A percentile compares a stretch with the other conserved stretches of the same genome.
Evolutionary conservation across 2,888 invertebrate genomes (phyloP).

Genomic region (Drosophila quinaria): DNA sequence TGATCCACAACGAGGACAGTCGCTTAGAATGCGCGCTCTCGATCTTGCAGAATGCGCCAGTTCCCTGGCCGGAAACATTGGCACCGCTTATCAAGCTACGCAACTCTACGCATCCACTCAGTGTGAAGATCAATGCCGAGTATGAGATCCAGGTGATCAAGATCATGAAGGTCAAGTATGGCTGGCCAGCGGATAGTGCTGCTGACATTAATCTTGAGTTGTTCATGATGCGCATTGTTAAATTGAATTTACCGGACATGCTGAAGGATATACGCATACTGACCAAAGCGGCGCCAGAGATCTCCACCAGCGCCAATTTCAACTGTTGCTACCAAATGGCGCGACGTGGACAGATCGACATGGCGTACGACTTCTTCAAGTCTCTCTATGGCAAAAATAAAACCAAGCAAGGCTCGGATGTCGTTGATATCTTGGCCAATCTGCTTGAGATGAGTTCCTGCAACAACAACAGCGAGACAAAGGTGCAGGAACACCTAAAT

Average conservation of each 20-base stretch:
- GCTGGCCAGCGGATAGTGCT: conserved; percentile 83
- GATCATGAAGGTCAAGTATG: conserved; percentile 85
- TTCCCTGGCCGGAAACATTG: conserved; percentile 84
- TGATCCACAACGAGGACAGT: conserved; percentile 84
- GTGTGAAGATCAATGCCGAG: conserved; percentile 83
- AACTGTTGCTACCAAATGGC: conserved; percentile 84
- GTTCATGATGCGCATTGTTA: conserved; percentile 84
- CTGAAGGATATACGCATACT: conserved; percentile 82
- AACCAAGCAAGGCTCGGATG: conserved; percentile 66
- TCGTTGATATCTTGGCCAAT: conserved; percentile 72
- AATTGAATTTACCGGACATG: conserved; percentile 84
- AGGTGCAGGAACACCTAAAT: conserved; percentile 65
- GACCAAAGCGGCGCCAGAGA: conserved; percentile 82
- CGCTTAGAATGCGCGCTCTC: conserved; percentile 83
- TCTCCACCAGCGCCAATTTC: conserved; percentile 80
- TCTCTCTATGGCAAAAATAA: conserved; percentile 67
- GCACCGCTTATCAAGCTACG: conserved; percentile 81
- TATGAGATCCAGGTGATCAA: conserved; percentile 85
- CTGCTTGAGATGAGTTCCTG: conserved; percentile 66
- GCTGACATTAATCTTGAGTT: conserved; percentile 81
- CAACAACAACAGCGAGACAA: conserved; percentile 39
- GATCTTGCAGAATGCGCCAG: conserved; percentile 84
- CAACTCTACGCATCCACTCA: conserved; percentile 84
- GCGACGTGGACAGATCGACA: conserved; percentile 81
- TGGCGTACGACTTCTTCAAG: conserved; percentile 81